Evolutionary conservation across 2,888 invertebrate genomes (phyloP).

Genomic region (Drosophila atripex): DNA sequence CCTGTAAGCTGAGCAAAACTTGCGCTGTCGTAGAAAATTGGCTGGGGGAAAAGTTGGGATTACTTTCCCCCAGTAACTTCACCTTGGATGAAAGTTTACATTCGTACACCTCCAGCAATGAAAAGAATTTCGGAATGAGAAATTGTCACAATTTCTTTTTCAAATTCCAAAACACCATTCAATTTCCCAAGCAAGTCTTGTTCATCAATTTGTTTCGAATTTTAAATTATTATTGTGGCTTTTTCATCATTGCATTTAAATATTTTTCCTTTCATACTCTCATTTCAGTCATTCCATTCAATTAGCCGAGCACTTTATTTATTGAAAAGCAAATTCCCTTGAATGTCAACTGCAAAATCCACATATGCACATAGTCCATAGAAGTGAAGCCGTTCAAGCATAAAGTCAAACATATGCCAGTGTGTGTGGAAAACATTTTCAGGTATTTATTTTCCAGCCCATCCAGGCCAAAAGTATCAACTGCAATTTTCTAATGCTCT

Average conservation of each 20-base stretch:
- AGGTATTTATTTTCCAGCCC: conserved; percentile 8
- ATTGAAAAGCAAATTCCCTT: conserved; percentile 20
- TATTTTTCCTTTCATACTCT: background rate
- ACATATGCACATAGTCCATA: conserved; percentile 48
- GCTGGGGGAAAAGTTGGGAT: conserved; percentile 24
- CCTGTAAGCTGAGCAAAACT: conserved; percentile 13
- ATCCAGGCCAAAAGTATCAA: conserved; percentile 15
- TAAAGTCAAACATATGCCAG: conserved; percentile 22
- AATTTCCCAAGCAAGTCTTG: background rate
- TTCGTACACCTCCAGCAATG: conserved; percentile 1
- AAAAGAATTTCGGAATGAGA: conserved; percentile 13
- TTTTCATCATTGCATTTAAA: background rate
- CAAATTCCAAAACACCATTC: background rate
- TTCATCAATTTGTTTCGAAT: background rate
- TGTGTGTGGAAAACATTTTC: conserved; percentile 8
- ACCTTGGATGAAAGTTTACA: conserved; percentile 12
- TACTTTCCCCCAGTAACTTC: conserved; percentile 15
- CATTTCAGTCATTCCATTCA: conserved; percentile 15
- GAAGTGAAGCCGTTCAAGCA: conserved; percentile 24
- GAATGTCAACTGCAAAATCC: conserved; percentile 47
- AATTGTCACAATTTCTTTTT: background rate
- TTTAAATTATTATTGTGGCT: background rate
- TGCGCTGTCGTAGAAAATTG: conserved; percentile 34
- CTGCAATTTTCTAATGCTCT: conserved; percentile 52
- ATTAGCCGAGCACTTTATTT: conserved; percentile 26